Percentiles rank a stretch among this genome's conserved stretches.
phyloP scores from a whole-genome alignment of 2,888 invertebrate species.

The Magallana nippona region DNA sequence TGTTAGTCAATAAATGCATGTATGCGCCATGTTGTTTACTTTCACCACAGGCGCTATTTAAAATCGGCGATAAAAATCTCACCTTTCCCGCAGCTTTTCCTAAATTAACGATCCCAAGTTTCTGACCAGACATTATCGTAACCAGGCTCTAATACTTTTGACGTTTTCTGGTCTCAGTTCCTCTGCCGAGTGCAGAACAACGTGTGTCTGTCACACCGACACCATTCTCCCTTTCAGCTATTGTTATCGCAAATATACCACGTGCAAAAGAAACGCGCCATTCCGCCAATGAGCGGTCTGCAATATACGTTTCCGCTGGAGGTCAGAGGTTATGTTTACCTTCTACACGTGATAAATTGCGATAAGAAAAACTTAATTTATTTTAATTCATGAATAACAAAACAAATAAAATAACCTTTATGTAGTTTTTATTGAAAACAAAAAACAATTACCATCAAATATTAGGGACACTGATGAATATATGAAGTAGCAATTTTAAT shows the following conservation, averaged over 20 bases:
- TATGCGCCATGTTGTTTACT: conserved; percentile 43
- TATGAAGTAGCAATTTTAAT: too few relatives aligned
- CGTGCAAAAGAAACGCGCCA: conserved; percentile 66
- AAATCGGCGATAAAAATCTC: conserved; percentile 48
- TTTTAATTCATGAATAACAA: too few relatives aligned
- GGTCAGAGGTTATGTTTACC: conserved; percentile 71
- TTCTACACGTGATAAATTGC: conserved; percentile 44
- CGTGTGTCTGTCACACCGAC: conserved; percentile 27
- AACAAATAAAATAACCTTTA: too few relatives aligned
- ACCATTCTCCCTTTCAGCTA: conserved; percentile 53
- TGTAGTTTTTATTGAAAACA: too few relatives aligned
- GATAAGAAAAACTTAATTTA: background rate
- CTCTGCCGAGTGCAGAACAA: conserved; percentile 28
- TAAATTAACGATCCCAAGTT: conserved; percentile 80
- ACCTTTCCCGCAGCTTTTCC: conserved; percentile 81
- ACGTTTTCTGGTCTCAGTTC: background rate
- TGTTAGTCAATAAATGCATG: background rate
- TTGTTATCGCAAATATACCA: conserved; percentile 63
- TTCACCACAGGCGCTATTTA: conserved; percentile 27
- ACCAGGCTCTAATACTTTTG: background rate
- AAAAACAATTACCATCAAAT: too few relatives aligned
- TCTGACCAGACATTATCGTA: conserved; percentile 72
- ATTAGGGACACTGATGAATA: too few relatives aligned
- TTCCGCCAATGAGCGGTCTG: conserved; percentile 60
- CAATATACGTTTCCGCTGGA: conserved; percentile 53